Evolutionary conservation across 1,140 invertebrate genomes (phyloP).

Genomic region (Brachionus rotundiformis): DNA sequence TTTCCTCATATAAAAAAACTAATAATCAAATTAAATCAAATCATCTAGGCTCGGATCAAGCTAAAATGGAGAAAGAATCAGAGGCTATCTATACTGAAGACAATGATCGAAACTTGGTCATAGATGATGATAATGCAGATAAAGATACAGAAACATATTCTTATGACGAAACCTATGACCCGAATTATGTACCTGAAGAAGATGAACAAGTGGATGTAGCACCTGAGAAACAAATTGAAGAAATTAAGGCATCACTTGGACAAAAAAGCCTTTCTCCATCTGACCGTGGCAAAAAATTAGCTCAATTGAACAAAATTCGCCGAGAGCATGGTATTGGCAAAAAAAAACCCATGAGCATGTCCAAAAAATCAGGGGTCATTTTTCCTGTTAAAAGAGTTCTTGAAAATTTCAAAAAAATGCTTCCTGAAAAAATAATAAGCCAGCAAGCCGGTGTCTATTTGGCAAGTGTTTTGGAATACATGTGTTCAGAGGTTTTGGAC

Average conservation of each 20-base stretch:
- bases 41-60: background rate
- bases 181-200: background rate
- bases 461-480: slow-evolving; percentile 32
- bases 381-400: slow-evolving; percentile 24
- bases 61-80: slow-evolving; percentile 3
- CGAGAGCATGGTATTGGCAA: background rate
- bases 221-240: background rate
- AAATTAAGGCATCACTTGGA: background rate
- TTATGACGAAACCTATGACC: slow-evolving; percentile 20
- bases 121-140: background rate
- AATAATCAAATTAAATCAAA: no score
- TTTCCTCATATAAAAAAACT: slow-evolving; percentile 9
- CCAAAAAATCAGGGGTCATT: slow-evolving; percentile 19
- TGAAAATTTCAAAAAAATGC: background rate
- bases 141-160: background rate
- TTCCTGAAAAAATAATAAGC: slow-evolving; percentile 31
- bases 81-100: slow-evolving; percentile 19
- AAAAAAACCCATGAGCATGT: slow-evolving; percentile 8
- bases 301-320: slow-evolving; percentile 2
- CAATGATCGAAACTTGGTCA: background rate
- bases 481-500: slow-evolving; percentile 31
- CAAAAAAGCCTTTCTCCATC: background rate
- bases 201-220: background rate
- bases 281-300: slow-evolving; percentile 35
- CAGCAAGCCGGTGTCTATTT: slow-evolving; percentile 17